Evolutionary conservation across 2,888 invertebrate genomes (phyloP), one percentile per base, ranked within the genome.

Genomic region (Mythimna ferrago): DNA sequence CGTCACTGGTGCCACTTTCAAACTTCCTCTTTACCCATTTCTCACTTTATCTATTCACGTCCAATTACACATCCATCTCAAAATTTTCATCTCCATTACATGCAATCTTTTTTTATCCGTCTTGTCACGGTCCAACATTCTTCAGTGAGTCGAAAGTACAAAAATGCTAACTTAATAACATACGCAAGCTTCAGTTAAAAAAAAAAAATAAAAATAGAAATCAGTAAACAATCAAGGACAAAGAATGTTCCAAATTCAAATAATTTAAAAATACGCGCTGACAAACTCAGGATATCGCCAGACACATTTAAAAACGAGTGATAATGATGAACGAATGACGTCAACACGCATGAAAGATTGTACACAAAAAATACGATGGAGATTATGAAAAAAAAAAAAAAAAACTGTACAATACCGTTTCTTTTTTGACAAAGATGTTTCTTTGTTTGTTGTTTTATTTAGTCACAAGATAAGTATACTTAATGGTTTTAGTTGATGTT

Each of bases 281-380:
- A 63, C 48, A 32, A 51, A 41, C 48, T 58, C 14, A 54, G 56
- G 32, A 66, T 70, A 70, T 63, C 54, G 58, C 66, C 78, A 78
- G 78, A 78, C 82, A 41, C 53, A 48, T 77, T 57, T 64, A 82
- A 65, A 65, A 61, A 77, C 62, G 10, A 14, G 38, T 16, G 60
- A 54, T 66, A 73, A 16, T 48, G 16, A 48, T 48, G 48, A 48
- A 48, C 48, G 48, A 48, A 48, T 83, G 80, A 81, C 70, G 81
- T 75, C 81, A 80, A 21, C 14, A 19, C 14, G 11, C 44, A 63
- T 73, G 19, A 41, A 60, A 83, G 66, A 82, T 70, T 66, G 69
- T 79, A 66, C 32, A 66, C 32, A n/a, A 66, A 38, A 54, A 48
- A 19, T 62, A 74, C 26, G 80, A 44, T 53, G 38, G 63, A 66